These are phyloP conservation scores for Halcyon chelicuti DNA, from an alignment of 2,797 vertebrate genomes.

Conservation along the genomic window DNA sequence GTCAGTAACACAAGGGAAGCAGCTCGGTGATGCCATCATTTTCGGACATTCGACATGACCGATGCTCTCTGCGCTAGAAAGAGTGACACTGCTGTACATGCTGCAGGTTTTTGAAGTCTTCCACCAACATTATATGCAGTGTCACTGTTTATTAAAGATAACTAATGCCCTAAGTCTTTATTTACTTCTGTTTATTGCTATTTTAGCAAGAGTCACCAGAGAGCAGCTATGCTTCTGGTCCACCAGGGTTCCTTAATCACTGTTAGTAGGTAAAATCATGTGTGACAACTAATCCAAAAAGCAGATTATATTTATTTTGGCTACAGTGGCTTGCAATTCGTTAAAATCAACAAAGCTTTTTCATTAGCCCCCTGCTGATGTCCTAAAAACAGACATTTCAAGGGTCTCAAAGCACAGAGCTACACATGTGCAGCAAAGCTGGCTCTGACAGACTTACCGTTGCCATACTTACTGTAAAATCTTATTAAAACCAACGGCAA, in stretches of 20 bases:
- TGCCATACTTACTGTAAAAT: constrained; percentile 75
- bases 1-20: not conserved
- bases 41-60: not conserved
- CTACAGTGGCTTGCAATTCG: constrained; percentile 93
- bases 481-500: constrained; percentile 72
- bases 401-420: constrained; percentile 84
- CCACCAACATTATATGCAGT: constrained; percentile 79
- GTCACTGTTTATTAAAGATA: constrained; percentile 94
- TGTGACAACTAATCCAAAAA: constrained; percentile 96
- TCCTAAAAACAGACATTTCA: constrained; percentile 92
- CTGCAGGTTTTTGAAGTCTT: constrained; percentile 81
- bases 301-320: constrained; percentile 99
- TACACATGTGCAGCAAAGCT: constrained; percentile 73
- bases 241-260: constrained; percentile 88
- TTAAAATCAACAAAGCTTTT: constrained; percentile 98
- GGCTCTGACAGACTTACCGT: constrained; percentile 62
- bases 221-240: constrained; percentile 83
- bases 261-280: constrained; percentile 91
- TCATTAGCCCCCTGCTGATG: constrained; percentile 97
- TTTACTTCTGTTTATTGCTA: constrained; percentile 87
- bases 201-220: constrained; percentile 85
- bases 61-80: not conserved
- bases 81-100: constrained; percentile 24
- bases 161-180: constrained; percentile 89
- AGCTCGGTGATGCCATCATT: not conserved